phyloP scores from a whole-genome alignment of 2,888 invertebrate genomes.

The Philereme transversata region DNA sequence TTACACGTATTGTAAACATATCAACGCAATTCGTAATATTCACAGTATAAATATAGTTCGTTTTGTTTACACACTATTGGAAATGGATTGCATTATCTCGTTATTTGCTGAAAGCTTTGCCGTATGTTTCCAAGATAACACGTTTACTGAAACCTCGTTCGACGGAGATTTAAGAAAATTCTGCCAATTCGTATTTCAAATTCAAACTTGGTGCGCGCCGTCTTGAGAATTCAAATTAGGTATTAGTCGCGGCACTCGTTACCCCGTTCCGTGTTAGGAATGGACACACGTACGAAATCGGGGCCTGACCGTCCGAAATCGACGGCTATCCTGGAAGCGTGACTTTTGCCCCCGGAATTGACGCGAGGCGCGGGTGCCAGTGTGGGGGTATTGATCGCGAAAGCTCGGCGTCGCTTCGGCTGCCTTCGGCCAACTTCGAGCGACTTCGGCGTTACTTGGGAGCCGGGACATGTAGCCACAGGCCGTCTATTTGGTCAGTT shows the following conservation, averaged over 20 bases:
- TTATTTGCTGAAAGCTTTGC: constrained; percentile 12
- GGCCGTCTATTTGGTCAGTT: constrained; percentile 67
- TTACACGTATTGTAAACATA: constrained; percentile 57
- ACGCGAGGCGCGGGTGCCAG: constrained; percentile 69
- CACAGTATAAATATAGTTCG: constrained; percentile 40
- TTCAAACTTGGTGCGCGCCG: constrained; percentile 36
- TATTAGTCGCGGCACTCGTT: constrained; percentile 53
- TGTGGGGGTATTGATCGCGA: constrained; percentile 77
- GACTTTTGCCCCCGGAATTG: constrained; percentile 81
- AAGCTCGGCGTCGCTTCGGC: constrained; percentile 70
- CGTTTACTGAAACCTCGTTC: constrained; percentile 14
- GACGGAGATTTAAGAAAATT: constrained; percentile 27
- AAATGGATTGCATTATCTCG: constrained; percentile 16
- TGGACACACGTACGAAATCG: constrained; percentile 57
- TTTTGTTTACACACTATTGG: constrained; percentile 31
- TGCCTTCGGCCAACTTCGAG: constrained; percentile 65
- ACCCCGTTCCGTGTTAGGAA: constrained; percentile 44
- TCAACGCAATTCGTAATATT: constrained; percentile 48
- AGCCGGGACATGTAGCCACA: constrained; percentile 59
- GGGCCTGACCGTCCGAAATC: constrained; percentile 72
- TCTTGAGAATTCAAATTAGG: constrained; percentile 52
- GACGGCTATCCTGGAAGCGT: constrained; percentile 76
- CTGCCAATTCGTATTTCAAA: constrained; percentile 37
- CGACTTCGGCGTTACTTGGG: constrained; percentile 72
- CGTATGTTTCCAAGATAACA: constrained; percentile 1